Conservation (phyloP, 1,140 invertebrate species). For the Sitodiplosis mosellana region DNA sequence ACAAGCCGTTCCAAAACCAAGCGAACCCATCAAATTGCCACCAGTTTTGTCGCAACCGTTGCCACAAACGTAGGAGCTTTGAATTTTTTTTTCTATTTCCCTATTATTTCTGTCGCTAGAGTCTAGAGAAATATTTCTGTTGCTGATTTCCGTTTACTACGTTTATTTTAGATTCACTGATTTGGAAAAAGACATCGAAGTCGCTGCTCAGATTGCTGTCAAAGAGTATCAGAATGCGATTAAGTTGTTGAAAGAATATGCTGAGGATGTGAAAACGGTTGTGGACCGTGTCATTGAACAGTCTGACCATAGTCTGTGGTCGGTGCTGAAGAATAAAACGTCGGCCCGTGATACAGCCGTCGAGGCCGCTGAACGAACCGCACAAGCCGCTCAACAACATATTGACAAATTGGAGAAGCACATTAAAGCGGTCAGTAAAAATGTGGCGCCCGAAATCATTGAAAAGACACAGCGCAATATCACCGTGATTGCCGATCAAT, state of each 20-base stretch:
- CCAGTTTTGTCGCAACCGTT: neutral
- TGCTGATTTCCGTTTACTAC: too few species aligned
- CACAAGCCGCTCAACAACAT: slow-evolving; percentile 17
- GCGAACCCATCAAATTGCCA: neutral
- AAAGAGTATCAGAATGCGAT: slow-evolving; percentile 34
- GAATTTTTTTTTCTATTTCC: too few species aligned
- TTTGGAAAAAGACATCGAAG: slow-evolving; percentile 32
- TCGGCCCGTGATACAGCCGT: slow-evolving; percentile 30
- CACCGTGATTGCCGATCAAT: slow-evolving; percentile 37
- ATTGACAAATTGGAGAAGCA: slow-evolving; percentile 24
- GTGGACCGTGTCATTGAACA: slow-evolving; percentile 36
- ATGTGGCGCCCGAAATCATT: slow-evolving; percentile 26
- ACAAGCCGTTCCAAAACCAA: neutral
- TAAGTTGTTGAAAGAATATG: slow-evolving; percentile 31
- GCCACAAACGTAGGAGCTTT: neutral
- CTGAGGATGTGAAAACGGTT: slow-evolving; percentile 36
- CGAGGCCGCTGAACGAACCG: slow-evolving; percentile 29
- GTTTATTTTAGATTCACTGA: slow-evolving; percentile 26
- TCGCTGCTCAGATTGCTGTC: slow-evolving; percentile 32
- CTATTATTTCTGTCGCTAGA: too few species aligned
- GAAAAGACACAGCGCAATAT: slow-evolving; percentile 33
- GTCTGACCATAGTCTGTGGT: slow-evolving; percentile 30
- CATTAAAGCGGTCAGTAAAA: slow-evolving; percentile 24
- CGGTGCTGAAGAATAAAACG: slow-evolving; percentile 37
- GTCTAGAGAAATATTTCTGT: too few species aligned